Base-by-base conservation (phyloP, 23 tunicate genomes). In the Trididemnum nubilum region DNA sequence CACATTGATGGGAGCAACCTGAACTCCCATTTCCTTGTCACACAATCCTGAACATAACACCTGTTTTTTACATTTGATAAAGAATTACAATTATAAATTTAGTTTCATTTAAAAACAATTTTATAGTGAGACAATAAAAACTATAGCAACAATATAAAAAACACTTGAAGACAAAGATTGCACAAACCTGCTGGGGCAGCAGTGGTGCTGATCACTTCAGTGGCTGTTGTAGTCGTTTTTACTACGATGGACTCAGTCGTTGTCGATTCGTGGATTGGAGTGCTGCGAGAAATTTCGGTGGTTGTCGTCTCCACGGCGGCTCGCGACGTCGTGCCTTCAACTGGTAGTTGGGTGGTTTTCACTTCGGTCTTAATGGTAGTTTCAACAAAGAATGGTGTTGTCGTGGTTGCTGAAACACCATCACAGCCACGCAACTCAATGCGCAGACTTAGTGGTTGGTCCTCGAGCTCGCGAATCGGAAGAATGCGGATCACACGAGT, bases 361-460 rank as follows among this genome's bases (percentile, higher is more conserved):
- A 73, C 73, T 2, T 36, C 37, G 28, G 64, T 64, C 44, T 83
- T 80, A 34, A 73, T 81, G 33, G 84, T 81, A 1, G 87, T 81
- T 30, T 74, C 83, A 0, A 81, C 80, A 34, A 82, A 32, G 37
- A 27, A 86, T 2, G 90, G 83, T 28, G 57, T 44, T 19, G 83
- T 80, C 28, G 67, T 72, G 40, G 83, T 81, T 51, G 73, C 33
- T 28, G 57, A 7, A 27, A 34, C 77, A 1, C 21, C 34, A 33
- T 77, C 71, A 35, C 97, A 91, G 15, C 97, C 97, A 21, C 69
- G 87, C 72, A 91, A 80, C 30, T 91, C 97, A 33, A 91, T 65
- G 31, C 97, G 57, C 28, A 91, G 65, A 36, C 90, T 81, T 19
- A 85, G 29, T 36, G 44, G 32, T 30, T 57, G 35, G 18, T 85